Percentiles rank a stretch among this genome's conserved stretches.
Conservation (phyloP, 2,797 vertebrate genomes). For the Megaceryle alcyon region DNA sequence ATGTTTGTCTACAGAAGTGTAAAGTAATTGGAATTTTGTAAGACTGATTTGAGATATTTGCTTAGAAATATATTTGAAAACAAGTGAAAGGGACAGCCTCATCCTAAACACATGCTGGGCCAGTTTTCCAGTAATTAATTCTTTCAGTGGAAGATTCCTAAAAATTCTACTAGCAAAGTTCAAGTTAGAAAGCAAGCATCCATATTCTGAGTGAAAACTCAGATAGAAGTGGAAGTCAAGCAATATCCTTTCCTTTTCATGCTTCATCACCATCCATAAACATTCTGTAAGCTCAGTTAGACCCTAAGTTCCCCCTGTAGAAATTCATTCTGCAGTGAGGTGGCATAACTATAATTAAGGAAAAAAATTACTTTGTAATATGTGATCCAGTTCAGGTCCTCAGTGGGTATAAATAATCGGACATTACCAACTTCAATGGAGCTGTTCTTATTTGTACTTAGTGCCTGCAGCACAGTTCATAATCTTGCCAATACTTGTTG, state of each 20-base stretch:
- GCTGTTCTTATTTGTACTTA: constrained; percentile 11
- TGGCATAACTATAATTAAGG: not conserved
- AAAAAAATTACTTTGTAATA: not conserved
- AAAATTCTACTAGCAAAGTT: not conserved
- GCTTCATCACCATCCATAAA: not conserved
- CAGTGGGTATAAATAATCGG: not conserved
- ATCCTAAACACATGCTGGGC: not conserved
- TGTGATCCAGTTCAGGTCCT: not conserved
- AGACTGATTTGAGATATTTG: constrained; percentile 17
- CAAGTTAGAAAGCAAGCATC: not conserved
- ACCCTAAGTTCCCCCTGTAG: not conserved
- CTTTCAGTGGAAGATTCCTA: not conserved
- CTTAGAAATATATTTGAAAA: constrained; percentile 28
- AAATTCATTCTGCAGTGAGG: not conserved
- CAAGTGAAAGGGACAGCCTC: not conserved
- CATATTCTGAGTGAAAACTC: not conserved
- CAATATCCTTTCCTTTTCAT: not conserved
- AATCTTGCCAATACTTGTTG: not conserved
- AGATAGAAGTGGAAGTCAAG: not conserved
- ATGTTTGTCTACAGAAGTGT: not conserved
- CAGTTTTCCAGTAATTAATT: not conserved
- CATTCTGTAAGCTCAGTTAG: not conserved
- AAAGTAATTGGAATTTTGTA: constrained; percentile 24
- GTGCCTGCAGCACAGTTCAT: not conserved
- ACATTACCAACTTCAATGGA: not conserved